These are phyloP conservation scores for Tachina grossa DNA, from an alignment of 2,888 invertebrate genomes.

Conservation along the genomic window DNA sequence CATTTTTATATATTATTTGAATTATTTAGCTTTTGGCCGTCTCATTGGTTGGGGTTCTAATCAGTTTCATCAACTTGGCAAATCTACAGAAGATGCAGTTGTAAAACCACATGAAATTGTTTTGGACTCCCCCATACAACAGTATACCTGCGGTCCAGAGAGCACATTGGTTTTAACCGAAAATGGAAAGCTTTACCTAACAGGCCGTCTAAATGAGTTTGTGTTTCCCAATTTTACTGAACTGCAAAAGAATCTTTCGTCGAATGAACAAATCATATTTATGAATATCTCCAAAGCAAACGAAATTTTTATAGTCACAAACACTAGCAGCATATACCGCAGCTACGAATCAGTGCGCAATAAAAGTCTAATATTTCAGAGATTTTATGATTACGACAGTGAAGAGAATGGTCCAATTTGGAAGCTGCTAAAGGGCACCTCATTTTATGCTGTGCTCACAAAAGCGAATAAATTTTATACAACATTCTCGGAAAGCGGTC, in stretches of 20 bases:
- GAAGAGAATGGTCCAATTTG: constrained; percentile 82
- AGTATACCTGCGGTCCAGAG: constrained; percentile 80
- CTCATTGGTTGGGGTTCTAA: constrained; percentile 82
- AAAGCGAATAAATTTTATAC: constrained; percentile 82
- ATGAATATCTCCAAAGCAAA: constrained; percentile 81
- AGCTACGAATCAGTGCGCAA: constrained; percentile 80
- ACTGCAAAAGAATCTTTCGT: constrained; percentile 79
- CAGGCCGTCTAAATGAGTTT: constrained; percentile 81
- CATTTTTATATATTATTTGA: constrained; percentile 13
- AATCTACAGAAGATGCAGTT: constrained; percentile 19
- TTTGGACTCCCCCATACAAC: constrained; percentile 78
- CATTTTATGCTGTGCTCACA: constrained; percentile 81
- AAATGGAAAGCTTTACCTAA: constrained; percentile 79
- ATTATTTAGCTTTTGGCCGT: constrained; percentile 78
- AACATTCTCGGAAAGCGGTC: constrained; percentile 82
- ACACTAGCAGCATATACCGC: constrained; percentile 80
- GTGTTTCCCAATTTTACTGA: constrained; percentile 81
- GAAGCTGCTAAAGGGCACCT: constrained; percentile 80
- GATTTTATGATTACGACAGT: constrained; percentile 82
- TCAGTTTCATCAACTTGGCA: constrained; percentile 78
- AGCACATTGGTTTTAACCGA: constrained; percentile 81
- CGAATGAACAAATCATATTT: constrained; percentile 79
- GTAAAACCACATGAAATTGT: constrained; percentile 78
- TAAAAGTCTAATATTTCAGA: constrained; percentile 81
- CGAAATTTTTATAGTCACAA: constrained; percentile 82